Evolutionary conservation across 2,797 vertebrate genomes (phyloP).

Genomic region (Florisuga fusca): DNA sequence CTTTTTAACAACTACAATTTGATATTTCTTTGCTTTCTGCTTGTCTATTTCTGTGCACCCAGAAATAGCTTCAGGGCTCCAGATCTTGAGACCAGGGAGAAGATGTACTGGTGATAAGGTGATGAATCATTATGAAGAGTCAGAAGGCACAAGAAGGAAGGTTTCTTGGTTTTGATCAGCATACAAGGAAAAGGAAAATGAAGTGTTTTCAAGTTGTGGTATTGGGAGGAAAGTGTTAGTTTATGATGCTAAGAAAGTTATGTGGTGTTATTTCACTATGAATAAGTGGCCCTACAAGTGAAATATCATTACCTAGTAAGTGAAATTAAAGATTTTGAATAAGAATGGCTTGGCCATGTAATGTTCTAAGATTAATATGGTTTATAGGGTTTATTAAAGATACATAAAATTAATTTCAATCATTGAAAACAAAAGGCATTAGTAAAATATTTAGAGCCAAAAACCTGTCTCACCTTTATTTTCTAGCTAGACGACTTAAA

Average conservation of each 20-base stretch:
- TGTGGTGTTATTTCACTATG: background rate
- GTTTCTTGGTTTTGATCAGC: background rate
- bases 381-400: background rate
- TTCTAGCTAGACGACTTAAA: too few species aligned
- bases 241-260: background rate
- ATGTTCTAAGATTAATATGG: background rate
- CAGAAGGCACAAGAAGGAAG: background rate
- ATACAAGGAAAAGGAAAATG: background rate
- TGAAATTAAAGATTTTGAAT: background rate
- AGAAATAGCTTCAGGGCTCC: background rate
- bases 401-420: background rate
- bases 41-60: background rate
- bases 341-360: accelerated
- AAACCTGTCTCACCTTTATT: background rate
- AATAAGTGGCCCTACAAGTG: background rate
- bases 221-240: background rate
- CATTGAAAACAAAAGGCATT: background rate
- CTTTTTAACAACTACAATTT: background rate
- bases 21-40: background rate
- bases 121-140: background rate
- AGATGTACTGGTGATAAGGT: background rate
- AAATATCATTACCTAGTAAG: background rate
- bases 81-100: background rate
- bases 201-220: background rate
- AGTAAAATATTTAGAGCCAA: background rate